Evolutionary conservation across 2,113 vertebrate species (phyloP).

Genomic region (Microcebus ravelobensis): DNA sequence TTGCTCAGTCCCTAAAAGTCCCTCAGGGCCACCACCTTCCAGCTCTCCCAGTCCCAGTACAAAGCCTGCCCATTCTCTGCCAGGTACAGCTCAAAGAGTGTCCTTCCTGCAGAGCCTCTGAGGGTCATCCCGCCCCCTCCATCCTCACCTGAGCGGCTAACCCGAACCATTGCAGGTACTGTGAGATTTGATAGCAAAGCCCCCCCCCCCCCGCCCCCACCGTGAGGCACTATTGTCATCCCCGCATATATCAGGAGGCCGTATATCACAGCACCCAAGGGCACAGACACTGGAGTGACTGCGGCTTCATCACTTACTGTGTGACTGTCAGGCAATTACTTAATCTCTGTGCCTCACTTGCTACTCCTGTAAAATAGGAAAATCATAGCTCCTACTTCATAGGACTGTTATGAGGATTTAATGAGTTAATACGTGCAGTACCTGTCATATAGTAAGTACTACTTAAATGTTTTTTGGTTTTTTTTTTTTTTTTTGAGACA

Average conservation of each 20-base stretch:
- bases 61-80: not conserved
- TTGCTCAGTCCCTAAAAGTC: not conserved
- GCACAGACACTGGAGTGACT: not conserved
- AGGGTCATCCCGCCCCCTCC: not conserved
- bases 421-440: not conserved
- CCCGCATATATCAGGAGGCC: too few relatives aligned
- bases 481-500: too few relatives aligned
- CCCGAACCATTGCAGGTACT: rapidly evolving
- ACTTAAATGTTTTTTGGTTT: too few relatives aligned
- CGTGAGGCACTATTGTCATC: rapidly evolving
- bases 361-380: not conserved
- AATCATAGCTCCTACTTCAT: not conserved
- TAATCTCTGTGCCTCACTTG: not conserved
- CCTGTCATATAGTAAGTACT: not conserved
- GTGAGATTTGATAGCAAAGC: rapidly evolving
- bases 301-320: not conserved
- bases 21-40: not conserved
- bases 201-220: not conserved
- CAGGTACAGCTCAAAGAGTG: not conserved
- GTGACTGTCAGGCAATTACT: not conserved
- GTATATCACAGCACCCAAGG: rapidly evolving
- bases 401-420: not conserved
- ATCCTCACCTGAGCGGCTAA: not conserved
- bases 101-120: not conserved
- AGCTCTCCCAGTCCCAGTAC: not conserved